phyloP scores from a whole-genome alignment of 2,797 vertebrate species.

The Babyrousa celebensis region DNA sequence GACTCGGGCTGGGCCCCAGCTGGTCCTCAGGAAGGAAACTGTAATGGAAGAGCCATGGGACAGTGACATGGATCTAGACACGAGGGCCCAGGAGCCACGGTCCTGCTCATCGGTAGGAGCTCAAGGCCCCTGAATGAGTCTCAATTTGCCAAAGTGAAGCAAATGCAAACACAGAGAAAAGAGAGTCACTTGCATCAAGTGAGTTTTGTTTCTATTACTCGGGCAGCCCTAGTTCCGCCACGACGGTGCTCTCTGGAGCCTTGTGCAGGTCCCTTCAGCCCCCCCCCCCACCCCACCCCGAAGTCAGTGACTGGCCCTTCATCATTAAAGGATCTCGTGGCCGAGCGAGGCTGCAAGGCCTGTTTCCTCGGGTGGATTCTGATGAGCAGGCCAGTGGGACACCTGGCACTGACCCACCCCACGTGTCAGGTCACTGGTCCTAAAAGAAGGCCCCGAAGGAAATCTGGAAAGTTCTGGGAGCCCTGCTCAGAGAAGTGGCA shows the following conservation, averaged over 20 bases:
- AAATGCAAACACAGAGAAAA: not conserved
- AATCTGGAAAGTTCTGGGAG: not conserved
- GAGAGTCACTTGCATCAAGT: not conserved
- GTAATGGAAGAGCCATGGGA: conserved; percentile 66
- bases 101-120: not conserved
- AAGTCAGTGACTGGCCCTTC: not conserved
- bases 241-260: not conserved
- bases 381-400: not conserved
- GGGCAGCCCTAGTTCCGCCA: not conserved
- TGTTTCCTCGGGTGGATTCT: not conserved
- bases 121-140: not conserved
- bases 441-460: not conserved
- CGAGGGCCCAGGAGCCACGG: not conserved
- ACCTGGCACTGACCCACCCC: not conserved
- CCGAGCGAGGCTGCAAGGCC: not conserved
- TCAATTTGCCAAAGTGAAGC: not conserved
- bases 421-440: not conserved
- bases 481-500: not conserved
- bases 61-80: not conserved
- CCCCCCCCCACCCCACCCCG: no score
- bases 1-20: conserved; percentile 89
- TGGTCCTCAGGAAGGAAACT: conserved; percentile 94
- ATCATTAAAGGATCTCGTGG: not conserved
- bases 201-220: not conserved
- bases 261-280: not conserved